These are phyloP conservation scores for Gulo gulo DNA, from an alignment of 2,113 vertebrate species.

Conservation along the genomic window DNA sequence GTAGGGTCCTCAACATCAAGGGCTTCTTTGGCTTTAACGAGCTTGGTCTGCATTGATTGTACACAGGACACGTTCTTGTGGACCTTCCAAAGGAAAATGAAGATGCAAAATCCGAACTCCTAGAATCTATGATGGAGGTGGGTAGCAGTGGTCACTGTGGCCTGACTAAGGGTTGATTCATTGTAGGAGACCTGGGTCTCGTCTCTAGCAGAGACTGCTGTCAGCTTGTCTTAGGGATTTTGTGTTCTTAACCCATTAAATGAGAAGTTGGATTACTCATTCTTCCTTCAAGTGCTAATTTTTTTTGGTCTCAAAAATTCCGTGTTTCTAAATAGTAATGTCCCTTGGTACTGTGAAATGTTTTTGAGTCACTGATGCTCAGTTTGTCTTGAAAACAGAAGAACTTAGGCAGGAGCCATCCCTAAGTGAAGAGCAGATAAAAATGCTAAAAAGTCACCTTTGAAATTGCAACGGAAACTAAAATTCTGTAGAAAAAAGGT, in stretches of 20 bases:
- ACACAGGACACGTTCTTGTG: background rate
- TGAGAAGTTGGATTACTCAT: background rate
- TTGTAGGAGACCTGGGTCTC: background rate
- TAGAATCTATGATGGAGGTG: background rate
- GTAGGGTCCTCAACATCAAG: no score
- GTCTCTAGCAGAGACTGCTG: background rate
- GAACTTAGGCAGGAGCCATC: background rate
- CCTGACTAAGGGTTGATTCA: background rate
- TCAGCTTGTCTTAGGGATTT: background rate
- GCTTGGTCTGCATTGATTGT: accelerated
- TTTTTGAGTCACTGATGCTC: background rate
- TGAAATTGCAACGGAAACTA: background rate
- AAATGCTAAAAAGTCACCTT: background rate
- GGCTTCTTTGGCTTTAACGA: background rate
- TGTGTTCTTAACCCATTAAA: background rate
- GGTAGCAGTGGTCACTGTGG: background rate
- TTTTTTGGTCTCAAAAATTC: background rate
- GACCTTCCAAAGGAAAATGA: background rate
- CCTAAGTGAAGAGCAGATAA: background rate
- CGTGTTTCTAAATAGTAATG: background rate
- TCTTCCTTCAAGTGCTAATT: background rate
- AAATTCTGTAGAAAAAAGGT: background rate
- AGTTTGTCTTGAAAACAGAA: background rate
- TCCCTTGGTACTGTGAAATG: background rate
- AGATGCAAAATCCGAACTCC: background rate